These are phyloP conservation scores for Scalopus aquaticus DNA, from an alignment of 2,113 vertebrate genomes.

Conservation along the genomic window DNA sequence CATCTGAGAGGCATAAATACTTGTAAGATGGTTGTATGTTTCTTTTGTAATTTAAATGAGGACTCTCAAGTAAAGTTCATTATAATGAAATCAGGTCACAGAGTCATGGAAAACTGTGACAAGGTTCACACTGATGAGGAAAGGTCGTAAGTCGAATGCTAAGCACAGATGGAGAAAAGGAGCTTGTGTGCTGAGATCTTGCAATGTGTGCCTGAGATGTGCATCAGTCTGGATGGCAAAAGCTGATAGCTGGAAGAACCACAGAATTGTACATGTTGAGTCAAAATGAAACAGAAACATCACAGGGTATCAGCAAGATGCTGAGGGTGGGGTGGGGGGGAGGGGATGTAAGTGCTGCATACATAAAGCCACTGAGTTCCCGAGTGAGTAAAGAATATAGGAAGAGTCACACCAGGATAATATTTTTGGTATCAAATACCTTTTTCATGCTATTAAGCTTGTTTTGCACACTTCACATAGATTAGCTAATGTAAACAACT, in stretches of 20 bases:
- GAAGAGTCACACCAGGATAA: conserved; percentile 37
- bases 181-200: neutral
- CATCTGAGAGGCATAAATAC: conserved; percentile 48
- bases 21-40: neutral
- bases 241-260: conserved; percentile 31
- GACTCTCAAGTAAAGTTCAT: conserved; percentile 50
- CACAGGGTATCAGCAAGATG: conserved; percentile 25
- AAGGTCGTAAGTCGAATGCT: neutral
- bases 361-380: conserved; percentile 45
- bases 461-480: conserved; percentile 69
- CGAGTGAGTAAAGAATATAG: conserved; percentile 53
- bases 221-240: conserved; percentile 1
- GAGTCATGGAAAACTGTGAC: conserved; percentile 57
- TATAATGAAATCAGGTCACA: conserved; percentile 44
- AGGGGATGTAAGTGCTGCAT: conserved; percentile 31
- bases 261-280: neutral
- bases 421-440: conserved; percentile 54
- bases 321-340: too few relatives aligned
- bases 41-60: conserved; percentile 64
- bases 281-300: conserved; percentile 63
- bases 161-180: neutral
- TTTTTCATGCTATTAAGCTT: conserved; percentile 73
- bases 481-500: conserved; percentile 61
- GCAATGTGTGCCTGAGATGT: neutral
- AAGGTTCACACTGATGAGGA: conserved; percentile 12